These are phyloP conservation scores for Drosophila colorata DNA, from an alignment of 2,888 invertebrate species.

Conservation along the genomic window DNA sequence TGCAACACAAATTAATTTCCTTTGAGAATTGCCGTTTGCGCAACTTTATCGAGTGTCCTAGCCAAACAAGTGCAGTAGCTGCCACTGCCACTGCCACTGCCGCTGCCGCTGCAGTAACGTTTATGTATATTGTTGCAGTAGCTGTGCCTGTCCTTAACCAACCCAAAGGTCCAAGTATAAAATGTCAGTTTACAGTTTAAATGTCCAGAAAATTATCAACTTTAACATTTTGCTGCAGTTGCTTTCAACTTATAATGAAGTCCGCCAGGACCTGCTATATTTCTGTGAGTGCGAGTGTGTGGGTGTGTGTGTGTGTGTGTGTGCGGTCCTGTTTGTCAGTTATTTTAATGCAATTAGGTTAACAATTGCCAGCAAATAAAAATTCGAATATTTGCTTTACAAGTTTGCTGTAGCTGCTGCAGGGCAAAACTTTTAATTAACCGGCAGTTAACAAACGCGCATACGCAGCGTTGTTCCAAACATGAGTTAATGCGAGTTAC, in stretches of 20 bases:
- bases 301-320: not conserved
- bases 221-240: slow-evolving; percentile 60
- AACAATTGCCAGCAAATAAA: slow-evolving; percentile 42
- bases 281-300: not conserved
- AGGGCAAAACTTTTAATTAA: slow-evolving; percentile 68
- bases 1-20: slow-evolving; percentile 78
- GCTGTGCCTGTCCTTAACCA: slow-evolving; percentile 11
- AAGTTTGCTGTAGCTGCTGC: slow-evolving; percentile 11
- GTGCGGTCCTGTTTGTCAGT: slow-evolving; percentile 22
- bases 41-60: slow-evolving; percentile 73
- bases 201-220: slow-evolving; percentile 76
- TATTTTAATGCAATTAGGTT: slow-evolving; percentile 64
- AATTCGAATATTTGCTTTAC: slow-evolving; percentile 24
- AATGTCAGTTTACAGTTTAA: slow-evolving; percentile 71
- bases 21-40: slow-evolving; percentile 72
- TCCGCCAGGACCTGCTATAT: slow-evolving; percentile 52
- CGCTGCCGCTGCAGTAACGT: slow-evolving; percentile 58
- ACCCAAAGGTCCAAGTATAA: slow-evolving; percentile 57
- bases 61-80: slow-evolving; percentile 39
- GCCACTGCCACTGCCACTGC: slow-evolving; percentile 22
- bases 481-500: slow-evolving; percentile 23
- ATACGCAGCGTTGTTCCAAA: slow-evolving; percentile 47
- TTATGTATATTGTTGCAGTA: slow-evolving; percentile 68
- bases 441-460: slow-evolving; percentile 55
- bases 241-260: slow-evolving; percentile 65